Percentiles rank a stretch among this genome's conserved stretches.
Conservation (phyloP, 2,113 vertebrate genomes). For the Dasyprocta punctata region DNA sequence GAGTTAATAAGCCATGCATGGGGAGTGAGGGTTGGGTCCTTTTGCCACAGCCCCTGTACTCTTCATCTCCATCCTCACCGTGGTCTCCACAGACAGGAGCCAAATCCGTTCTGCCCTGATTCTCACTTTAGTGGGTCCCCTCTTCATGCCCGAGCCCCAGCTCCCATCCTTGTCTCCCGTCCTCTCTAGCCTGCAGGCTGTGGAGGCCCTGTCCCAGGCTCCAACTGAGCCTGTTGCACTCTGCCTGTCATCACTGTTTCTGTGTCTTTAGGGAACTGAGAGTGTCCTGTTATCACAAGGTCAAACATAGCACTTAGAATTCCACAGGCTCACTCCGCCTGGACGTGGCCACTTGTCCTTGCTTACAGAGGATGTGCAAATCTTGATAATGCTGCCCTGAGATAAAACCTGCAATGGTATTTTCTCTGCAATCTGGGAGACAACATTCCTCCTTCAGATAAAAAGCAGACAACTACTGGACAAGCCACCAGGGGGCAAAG, state of each 20-base stretch:
- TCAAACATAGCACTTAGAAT: neutral
- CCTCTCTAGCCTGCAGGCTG: neutral
- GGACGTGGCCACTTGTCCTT: neutral
- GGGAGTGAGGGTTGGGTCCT: neutral
- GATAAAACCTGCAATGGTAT: neutral
- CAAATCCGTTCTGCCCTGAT: neutral
- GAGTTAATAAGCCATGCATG: neutral
- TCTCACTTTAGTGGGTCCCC: neutral
- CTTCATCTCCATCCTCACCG: neutral
- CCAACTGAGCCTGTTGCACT: neutral
- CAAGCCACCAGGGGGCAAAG: constrained; percentile 55
- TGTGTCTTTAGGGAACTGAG: neutral
- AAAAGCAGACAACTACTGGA: neutral
- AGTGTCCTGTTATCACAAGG: neutral
- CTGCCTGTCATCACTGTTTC: neutral
- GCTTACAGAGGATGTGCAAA: neutral
- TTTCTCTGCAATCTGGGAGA: neutral
- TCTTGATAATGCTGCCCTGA: neutral
- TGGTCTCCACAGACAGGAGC: neutral
- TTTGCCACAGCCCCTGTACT: neutral
- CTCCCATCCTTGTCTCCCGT: neutral
- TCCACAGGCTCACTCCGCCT: neutral
- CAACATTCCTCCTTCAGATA: neutral
- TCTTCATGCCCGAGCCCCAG: neutral
- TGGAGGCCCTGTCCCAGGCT: neutral